Evolutionary conservation across 2,888 invertebrate species (phyloP), one percentile per base, ranked within the genome.

Genomic region (Neocrepidodera transversa): DNA sequence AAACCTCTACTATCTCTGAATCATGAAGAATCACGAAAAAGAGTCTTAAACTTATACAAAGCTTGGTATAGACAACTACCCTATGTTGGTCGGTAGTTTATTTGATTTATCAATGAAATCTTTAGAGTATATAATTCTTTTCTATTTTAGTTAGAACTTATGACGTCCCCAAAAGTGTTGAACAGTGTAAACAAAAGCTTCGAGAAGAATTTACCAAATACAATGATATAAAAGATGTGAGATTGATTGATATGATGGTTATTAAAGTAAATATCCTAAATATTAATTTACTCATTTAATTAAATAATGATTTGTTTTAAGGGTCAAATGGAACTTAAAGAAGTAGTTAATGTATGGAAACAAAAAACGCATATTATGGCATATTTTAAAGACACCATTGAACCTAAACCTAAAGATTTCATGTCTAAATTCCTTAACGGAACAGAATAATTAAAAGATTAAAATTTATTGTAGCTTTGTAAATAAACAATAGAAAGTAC

Each of bases 261-360:
- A 88, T 95, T 59, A 96, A 95, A 88, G 96, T 95, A 82, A 74
- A 70, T 16, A 17, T n/a, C n/a, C n/a, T n/a, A n/a, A n/a, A n/a
- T n/a, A n/a, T n/a, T n/a, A n/a, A n/a, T n/a, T n/a, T n/a, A n/a
- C n/a, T n/a, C n/a, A n/a, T n/a, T n/a, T n/a, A n/a, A n/a, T n/a
- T n/a, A n/a, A n/a, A n/a, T n/a, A n/a, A n/a, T n/a, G n/a, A n/a
- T 20, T 48, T 40, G 14, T 66, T 80, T 83, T 63, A 76, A 95
- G 94, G 95, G 95, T 47, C 95, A 95, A 86, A 94, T 95, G 94
- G 96, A 97, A 74, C 83, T 97, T 16, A 89, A 92, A 75, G 97
- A 97, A 82, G 83, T 89, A 1, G 89, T 89, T 0, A 85, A 91
- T 65, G 84, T 88, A 55, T 97, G 95, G 95, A 95, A 95, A 78